phyloP scores from a whole-genome alignment of 2,888 invertebrate genomes.

The Boloria selene region DNA sequence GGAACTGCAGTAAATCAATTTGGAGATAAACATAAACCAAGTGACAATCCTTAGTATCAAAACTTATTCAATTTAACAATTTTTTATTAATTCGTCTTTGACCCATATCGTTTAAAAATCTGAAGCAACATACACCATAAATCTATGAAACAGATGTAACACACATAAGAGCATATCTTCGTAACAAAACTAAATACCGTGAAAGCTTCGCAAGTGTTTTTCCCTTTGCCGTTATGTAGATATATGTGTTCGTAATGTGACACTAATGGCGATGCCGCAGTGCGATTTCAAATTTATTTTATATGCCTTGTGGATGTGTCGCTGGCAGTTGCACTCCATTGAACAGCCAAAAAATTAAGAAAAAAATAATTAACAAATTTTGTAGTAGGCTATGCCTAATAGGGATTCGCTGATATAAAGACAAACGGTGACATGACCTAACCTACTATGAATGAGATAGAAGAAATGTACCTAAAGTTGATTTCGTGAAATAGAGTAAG shows the following conservation, averaged over 20 bases:
- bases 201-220: conserved; percentile 26
- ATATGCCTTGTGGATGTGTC: not conserved
- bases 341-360: not conserved
- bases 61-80: too few species aligned
- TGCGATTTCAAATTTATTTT: conserved; percentile 29
- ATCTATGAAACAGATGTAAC: not conserved
- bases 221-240: conserved; percentile 25
- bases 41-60: too few species aligned
- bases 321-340: not conserved
- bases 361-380: not conserved
- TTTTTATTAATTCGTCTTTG: too few species aligned
- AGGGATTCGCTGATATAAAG: too few species aligned
- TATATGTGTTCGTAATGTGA: conserved; percentile 25
- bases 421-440: too few species aligned
- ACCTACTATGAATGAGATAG: too few species aligned
- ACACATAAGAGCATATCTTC: not conserved
- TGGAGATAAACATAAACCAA: too few species aligned
- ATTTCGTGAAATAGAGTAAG: too few species aligned
- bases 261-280: conserved; percentile 27
- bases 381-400: too few species aligned
- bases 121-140: not conserved
- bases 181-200: conserved; percentile 16
- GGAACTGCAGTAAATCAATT: too few species aligned
- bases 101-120: not conserved
- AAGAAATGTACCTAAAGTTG: too few species aligned